Evolutionary conservation across 2,888 invertebrate species (phyloP), one percentile per base, ranked within the genome.

Genomic region (Falcaria lacertinaria): DNA sequence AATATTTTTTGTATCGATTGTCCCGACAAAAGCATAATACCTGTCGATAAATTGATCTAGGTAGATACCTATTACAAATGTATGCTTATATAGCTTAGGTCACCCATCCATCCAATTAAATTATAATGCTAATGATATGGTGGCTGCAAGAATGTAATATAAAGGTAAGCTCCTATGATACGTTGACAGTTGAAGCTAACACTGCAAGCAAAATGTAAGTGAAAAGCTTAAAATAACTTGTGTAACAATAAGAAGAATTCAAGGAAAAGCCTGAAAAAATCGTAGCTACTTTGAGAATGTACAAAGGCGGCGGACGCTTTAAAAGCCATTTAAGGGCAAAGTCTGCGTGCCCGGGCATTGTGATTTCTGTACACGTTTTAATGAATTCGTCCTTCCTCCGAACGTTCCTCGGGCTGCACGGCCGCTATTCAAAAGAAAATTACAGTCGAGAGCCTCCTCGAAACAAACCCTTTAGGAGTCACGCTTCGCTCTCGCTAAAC

Each of bases 391-490:
- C 80, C 80, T 83, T 80, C 70, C 67, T 70, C 64, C 68, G 69
- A 73, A 68, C 72, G 74, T 70, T 76, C 64, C 69, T 79, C 69
- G 66, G 71, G 74, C 68, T 79, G 59, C 74, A 79, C 76, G 68
- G 74, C 69, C 76, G 79, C 77, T 70, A 77, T 82, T 82, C 79
- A 79, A 80, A 83, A 80, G 81, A 83, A 85, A 85, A 87, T 85
- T 84, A 82, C 76, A 79, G 78, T 74, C 64, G 64, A 80, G 81
- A 79, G 73, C 69, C 76, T 84, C 71, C 73, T 78, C 72, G 77
- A 78, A 80, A 80, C 79, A 82, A 87, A 78, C 80, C 83, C 84
- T 82, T 86, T 82, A 75, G 66, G 67, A 84, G 81, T 82, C 83
- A 83, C 80, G 83, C 80, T 84, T 70, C 76, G 72, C 72, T 81